Percentiles rank a stretch among this genome's conserved stretches.
These are phyloP conservation scores for Eucera pruinosa DNA, from an alignment of 2,888 invertebrate species.

Conservation along the genomic window DNA sequence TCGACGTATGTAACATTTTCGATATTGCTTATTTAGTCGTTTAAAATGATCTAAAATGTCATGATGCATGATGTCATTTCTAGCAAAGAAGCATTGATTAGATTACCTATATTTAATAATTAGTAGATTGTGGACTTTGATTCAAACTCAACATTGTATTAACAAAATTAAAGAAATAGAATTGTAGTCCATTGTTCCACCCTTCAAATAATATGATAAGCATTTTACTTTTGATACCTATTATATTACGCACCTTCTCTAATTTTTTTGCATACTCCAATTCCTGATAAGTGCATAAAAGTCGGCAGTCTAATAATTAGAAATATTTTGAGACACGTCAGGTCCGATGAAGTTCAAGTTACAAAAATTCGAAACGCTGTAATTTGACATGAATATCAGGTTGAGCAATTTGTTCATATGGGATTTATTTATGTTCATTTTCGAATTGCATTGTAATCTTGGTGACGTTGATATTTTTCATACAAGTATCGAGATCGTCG, in stretches of 20 bases:
- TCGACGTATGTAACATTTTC: too few relatives aligned
- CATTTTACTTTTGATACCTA: too few relatives aligned
- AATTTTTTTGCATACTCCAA: too few relatives aligned
- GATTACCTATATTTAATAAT: too few relatives aligned
- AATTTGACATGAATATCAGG: not conserved
- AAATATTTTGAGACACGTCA: not conserved
- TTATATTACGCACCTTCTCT: too few relatives aligned
- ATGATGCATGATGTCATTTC: not conserved
- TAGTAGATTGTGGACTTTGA: too few relatives aligned
- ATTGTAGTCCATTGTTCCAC: too few relatives aligned
- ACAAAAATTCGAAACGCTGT: not conserved
- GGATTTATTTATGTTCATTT: not conserved
- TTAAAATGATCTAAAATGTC: not conserved
- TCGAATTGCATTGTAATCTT: not conserved
- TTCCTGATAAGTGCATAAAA: too few relatives aligned
- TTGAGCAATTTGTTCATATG: not conserved
- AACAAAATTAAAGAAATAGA: too few relatives aligned
- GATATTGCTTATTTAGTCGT: not conserved
- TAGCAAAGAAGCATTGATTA: not conserved
- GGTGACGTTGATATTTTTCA: not conserved
- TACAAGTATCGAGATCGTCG: conserved; percentile 16
- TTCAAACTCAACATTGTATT: too few relatives aligned
- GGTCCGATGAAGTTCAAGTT: conserved; percentile 4
- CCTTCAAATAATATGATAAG: too few relatives aligned
- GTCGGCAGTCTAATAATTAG: too few relatives aligned